Percentiles rank a stretch among this genome's conserved stretches.
phyloP scores from a whole-genome alignment of 2,888 invertebrate species.

The Caenorhabditis afra region DNA sequence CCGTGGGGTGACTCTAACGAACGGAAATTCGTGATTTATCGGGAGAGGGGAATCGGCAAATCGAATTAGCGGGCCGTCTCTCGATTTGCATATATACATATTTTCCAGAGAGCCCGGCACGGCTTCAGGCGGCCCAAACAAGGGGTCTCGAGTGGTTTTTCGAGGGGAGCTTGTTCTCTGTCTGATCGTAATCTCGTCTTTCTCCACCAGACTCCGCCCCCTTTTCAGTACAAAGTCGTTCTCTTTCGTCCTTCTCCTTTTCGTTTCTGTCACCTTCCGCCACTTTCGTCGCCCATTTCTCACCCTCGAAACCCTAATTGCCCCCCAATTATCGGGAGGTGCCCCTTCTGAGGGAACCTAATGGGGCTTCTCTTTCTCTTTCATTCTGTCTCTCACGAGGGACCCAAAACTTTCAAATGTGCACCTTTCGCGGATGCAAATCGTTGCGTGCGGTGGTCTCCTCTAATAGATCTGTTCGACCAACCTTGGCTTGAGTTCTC shows the following conservation, averaged over 20 bases:
- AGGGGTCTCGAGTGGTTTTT: background rate
- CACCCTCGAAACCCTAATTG: constrained; percentile 21
- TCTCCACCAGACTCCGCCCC: background rate
- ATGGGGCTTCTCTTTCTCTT: constrained; percentile 9
- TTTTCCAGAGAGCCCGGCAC: background rate
- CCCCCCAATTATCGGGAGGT: constrained; percentile 30
- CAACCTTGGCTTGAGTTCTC: constrained; percentile 97
- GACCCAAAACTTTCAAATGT: constrained; percentile 8
- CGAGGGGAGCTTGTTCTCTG: background rate
- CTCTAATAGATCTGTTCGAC: constrained; percentile 34
- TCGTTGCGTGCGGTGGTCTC: constrained; percentile 13
- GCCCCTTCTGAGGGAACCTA: background rate
- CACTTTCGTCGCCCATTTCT: constrained; percentile 9
- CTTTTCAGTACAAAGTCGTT: background rate
- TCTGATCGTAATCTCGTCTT: too few relatives aligned
- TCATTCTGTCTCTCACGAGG: constrained; percentile 22
- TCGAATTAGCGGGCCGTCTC: constrained; percentile 43
- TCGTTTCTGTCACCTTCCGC: constrained; percentile 13
- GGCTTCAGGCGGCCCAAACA: background rate
- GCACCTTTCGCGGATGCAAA: constrained; percentile 14
- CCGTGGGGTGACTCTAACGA: constrained; percentile 1
- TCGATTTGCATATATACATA: constrained; percentile 53
- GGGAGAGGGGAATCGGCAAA: constrained; percentile 21
- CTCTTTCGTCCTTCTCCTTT: background rate
- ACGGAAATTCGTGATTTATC: constrained; percentile 25